Conservation (phyloP, 1,140 invertebrate species). For the Ips typographus region DNA sequence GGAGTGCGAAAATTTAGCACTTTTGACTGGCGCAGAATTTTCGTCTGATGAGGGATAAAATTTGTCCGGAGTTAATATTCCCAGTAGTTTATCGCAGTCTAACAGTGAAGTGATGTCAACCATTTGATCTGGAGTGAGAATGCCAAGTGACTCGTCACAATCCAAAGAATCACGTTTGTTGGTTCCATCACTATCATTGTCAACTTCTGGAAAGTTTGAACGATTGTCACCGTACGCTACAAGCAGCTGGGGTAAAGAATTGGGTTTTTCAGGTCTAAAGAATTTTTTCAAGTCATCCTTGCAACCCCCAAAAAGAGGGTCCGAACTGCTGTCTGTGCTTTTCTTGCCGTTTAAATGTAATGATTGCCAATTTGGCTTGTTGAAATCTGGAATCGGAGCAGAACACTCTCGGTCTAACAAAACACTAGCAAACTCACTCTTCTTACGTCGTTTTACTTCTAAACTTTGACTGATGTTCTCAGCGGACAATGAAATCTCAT, state of each 20-base stretch:
- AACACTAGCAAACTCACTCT: no score
- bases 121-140: conserved; percentile 86
- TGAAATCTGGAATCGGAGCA: no score
- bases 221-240: neutral
- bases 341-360: no score
- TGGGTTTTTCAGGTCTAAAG: conserved; percentile 28
- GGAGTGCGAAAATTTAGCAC: conserved; percentile 26
- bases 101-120: conserved; percentile 59
- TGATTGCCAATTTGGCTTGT: no score
- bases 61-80: conserved; percentile 81
- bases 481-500: conserved; percentile 1
- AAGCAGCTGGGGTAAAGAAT: conserved; percentile 34
- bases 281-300: no score
- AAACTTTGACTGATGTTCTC: conserved; percentile 1
- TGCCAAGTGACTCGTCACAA: conserved; percentile 74
- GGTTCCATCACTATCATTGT: conserved; percentile 20
- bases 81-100: conserved; percentile 69
- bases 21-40: conserved; percentile 40
- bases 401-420: neutral
- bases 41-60: conserved; percentile 42
- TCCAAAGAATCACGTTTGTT: conserved; percentile 49
- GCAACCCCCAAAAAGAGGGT: no score
- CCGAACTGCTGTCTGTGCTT: no score
- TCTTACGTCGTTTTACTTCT: neutral
- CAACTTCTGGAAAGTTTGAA: conserved; percentile 3